These are phyloP conservation scores for Oscheius sp. DNA, from an alignment of 2,888 invertebrate species.

Conservation along the genomic window DNA sequence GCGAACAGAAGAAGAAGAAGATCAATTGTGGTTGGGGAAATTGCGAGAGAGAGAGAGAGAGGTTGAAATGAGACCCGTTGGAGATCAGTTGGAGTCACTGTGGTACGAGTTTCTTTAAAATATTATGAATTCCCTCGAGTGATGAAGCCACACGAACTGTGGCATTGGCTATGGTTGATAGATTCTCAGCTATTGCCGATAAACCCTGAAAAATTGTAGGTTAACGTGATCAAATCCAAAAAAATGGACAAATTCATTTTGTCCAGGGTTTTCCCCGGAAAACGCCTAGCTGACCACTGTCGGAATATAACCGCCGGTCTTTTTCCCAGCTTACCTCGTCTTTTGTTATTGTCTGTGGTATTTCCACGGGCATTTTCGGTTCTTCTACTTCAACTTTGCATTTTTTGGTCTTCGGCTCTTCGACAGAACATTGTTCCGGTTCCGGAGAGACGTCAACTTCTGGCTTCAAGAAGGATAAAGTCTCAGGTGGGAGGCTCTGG, in stretches of 20 bases:
- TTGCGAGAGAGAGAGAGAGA: too few relatives aligned
- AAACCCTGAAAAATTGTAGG: background rate
- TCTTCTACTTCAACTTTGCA: constrained; percentile 3
- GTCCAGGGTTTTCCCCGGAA: too few relatives aligned
- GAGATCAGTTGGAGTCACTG: background rate
- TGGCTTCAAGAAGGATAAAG: background rate
- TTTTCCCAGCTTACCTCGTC: background rate
- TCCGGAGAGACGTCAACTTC: background rate
- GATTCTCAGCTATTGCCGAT: constrained; percentile 18
- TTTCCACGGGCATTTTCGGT: background rate
- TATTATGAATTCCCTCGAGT: constrained; percentile 24
- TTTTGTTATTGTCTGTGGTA: background rate
- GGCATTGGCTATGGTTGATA: background rate
- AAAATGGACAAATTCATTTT: too few relatives aligned
- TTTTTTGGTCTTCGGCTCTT: constrained; percentile 8
- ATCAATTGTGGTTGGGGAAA: too few relatives aligned
- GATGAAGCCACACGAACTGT: constrained; percentile 2
- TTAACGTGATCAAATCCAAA: background rate
- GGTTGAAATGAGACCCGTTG: background rate
- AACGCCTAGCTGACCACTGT: too few relatives aligned
- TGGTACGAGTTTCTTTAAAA: constrained; percentile 16
- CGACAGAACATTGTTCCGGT: background rate
- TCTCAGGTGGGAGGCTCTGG: constrained; percentile 11
- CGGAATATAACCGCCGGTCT: background rate
- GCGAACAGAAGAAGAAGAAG: background rate